A percentile compares a stretch with the other conserved stretches of the same genome.
phyloP scores from a whole-genome alignment of 2,113 vertebrate species.

The Aspidoscelis tigris region DNA sequence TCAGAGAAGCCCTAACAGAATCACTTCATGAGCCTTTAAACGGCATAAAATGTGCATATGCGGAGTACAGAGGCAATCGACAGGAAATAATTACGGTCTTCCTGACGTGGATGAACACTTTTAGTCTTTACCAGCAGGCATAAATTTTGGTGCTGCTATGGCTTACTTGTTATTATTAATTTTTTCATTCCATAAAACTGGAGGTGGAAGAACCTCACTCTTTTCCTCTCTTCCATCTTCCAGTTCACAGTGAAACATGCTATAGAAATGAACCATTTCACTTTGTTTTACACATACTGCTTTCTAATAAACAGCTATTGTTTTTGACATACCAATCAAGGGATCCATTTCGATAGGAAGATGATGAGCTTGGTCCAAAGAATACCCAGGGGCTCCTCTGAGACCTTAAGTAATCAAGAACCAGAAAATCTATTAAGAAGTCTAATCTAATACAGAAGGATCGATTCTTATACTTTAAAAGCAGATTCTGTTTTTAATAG shows the following conservation, averaged over 20 bases:
- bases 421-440: constrained; percentile 31
- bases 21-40: no score
- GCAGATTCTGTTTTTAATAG: background rate
- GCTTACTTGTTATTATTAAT: constrained; percentile 43
- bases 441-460: background rate
- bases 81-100: background rate
- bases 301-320: constrained; percentile 49
- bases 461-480: constrained; percentile 23
- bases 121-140: no score
- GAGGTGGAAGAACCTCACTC: background rate
- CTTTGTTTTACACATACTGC: constrained; percentile 12
- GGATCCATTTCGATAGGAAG: constrained; percentile 98
- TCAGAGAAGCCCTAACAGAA: no score
- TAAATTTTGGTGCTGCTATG: background rate
- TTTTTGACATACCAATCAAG: constrained; percentile 87
- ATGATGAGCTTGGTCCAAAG: constrained; percentile 96
- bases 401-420: constrained; percentile 80
- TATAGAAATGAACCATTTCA: constrained; percentile 33
- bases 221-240: constrained; percentile 26
- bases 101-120: background rate
- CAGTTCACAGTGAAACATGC: constrained; percentile 48
- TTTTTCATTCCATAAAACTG: constrained; percentile 33
- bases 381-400: constrained; percentile 95
- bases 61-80: background rate
- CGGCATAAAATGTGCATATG: no score